phyloP scores from a whole-genome alignment of 1,140 invertebrate genomes.

The Thrips palmi region DNA sequence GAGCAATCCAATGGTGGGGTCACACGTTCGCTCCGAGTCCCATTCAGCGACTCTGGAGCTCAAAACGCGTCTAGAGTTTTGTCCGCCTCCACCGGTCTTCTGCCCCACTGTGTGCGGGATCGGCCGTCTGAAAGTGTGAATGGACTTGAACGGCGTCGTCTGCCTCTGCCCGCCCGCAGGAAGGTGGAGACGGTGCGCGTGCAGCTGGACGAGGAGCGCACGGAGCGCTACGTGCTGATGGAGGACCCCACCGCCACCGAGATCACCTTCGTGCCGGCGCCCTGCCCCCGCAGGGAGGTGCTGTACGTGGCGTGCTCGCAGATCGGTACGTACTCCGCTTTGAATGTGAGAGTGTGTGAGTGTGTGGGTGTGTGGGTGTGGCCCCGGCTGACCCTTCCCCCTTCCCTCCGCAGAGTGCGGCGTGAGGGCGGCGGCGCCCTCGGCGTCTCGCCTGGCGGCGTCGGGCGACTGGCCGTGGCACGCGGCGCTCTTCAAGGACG shows the following conservation, averaged over 20 bases:
- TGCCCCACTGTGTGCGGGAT: too few species aligned
- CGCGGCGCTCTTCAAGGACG: constrained; percentile 59
- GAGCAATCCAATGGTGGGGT: too few species aligned
- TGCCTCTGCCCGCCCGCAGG: too few species aligned
- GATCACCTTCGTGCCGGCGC: constrained; percentile 56
- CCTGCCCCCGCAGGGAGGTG: constrained; percentile 56
- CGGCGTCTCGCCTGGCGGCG: constrained; percentile 43
- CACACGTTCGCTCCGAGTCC: too few species aligned
- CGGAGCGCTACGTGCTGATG: constrained; percentile 50
- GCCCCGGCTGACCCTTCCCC: not conserved
- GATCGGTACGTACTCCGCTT: constrained; percentile 34
- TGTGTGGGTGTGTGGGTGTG: not conserved
- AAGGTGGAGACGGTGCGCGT: constrained; percentile 34
- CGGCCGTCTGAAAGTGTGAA: too few species aligned
- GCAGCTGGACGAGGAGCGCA: constrained; percentile 28
- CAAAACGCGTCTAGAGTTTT: too few species aligned
- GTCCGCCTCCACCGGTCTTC: too few species aligned
- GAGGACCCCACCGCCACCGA: constrained; percentile 57
- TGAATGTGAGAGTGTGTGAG: not conserved
- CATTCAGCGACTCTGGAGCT: too few species aligned
- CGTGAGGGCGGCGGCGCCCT: constrained; percentile 30
- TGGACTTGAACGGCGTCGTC: too few species aligned
- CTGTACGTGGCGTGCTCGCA: constrained; percentile 59
- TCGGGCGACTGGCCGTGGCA: constrained; percentile 84
- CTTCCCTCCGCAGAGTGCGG: constrained; percentile 16